These are phyloP conservation scores for Scaptodrosophila latifasciaeformis DNA, from an alignment of 2,888 invertebrate species.

Conservation along the genomic window DNA sequence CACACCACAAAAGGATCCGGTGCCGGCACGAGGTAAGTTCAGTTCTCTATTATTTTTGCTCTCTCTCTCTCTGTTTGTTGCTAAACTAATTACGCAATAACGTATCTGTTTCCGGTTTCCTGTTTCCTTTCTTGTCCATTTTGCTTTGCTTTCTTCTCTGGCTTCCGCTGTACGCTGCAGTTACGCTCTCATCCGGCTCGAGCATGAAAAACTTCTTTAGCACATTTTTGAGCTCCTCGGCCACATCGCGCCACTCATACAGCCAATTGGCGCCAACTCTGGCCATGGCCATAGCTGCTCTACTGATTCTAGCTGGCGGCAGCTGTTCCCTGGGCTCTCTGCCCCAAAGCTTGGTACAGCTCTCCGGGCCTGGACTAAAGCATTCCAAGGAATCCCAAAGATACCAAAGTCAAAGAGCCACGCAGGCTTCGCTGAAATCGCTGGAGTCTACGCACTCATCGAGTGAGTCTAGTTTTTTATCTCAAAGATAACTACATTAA, in stretches of 20 bases:
- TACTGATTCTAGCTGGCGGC: conserved; percentile 18
- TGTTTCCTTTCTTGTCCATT: conserved; percentile 9
- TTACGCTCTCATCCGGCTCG: conserved; percentile 72
- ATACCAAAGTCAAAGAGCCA: too few species aligned
- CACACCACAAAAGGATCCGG: conserved; percentile 83
- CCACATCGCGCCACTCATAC: conserved; percentile 30
- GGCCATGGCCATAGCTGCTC: conserved; percentile 28
- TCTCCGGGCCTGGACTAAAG: too few species aligned
- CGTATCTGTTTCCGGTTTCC: conserved; percentile 45
- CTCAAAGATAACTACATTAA: conserved; percentile 46
- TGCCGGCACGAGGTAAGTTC: conserved; percentile 84
- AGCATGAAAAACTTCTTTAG: conserved; percentile 69
- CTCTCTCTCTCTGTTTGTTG: not conserved
- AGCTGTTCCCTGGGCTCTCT: conserved; percentile 24
- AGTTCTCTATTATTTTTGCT: not conserved
- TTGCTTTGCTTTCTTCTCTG: conserved; percentile 10
- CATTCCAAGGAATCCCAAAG: conserved; percentile 2
- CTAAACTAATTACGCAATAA: conserved; percentile 39
- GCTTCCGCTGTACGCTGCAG: conserved; percentile 47
- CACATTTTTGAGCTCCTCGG: conserved; percentile 67
- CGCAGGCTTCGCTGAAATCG: too few species aligned
- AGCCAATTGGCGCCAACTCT: conserved; percentile 28
- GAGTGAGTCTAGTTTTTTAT: too few species aligned
- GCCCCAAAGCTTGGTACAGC: conserved; percentile 7
- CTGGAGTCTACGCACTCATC: too few species aligned